Conservation (phyloP, 2,797 vertebrate genomes). For the Melanotaenia parkinsoni region DNA sequence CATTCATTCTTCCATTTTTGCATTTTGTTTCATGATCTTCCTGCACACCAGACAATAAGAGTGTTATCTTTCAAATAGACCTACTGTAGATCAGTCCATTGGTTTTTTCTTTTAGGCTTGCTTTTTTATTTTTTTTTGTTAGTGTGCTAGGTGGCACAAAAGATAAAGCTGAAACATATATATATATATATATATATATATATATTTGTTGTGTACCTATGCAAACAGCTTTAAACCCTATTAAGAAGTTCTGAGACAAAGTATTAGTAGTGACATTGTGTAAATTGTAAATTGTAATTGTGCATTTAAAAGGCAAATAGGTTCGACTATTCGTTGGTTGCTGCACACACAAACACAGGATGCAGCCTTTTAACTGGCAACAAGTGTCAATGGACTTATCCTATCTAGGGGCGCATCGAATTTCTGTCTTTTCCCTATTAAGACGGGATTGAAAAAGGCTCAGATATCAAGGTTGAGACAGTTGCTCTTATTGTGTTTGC, state of each 20-base stretch:
- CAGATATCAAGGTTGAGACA: slow-evolving; percentile 46
- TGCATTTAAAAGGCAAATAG: background rate
- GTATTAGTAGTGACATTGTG: background rate
- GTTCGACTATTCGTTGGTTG: background rate
- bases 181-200: too few relatives aligned
- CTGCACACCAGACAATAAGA: background rate
- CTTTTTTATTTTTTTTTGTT: background rate
- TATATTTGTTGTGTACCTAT: background rate
- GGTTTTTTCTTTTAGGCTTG: background rate
- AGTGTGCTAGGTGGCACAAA: background rate
- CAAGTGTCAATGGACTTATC: slow-evolving; percentile 58
- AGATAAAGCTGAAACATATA: background rate
- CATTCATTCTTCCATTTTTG: slow-evolving; percentile 23
- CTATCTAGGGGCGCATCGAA: slow-evolving; percentile 57
- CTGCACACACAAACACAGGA: slow-evolving; percentile 12
- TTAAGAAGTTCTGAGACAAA: background rate
- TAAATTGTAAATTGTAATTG: too few relatives aligned
- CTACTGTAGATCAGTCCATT: background rate
- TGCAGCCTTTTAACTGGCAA: slow-evolving; percentile 60
- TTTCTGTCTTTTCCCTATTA: slow-evolving; percentile 60
- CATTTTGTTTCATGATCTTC: slow-evolving; percentile 25
- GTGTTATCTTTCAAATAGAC: slow-evolving; percentile 47
- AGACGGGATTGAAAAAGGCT: slow-evolving; percentile 57
- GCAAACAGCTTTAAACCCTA: background rate
- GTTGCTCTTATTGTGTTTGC: slow-evolving; percentile 52